Percentiles rank a stretch among this genome's conserved stretches.
Conservation (phyloP, 2,888 invertebrate species). For the Leptinotarsa juncta region DNA sequence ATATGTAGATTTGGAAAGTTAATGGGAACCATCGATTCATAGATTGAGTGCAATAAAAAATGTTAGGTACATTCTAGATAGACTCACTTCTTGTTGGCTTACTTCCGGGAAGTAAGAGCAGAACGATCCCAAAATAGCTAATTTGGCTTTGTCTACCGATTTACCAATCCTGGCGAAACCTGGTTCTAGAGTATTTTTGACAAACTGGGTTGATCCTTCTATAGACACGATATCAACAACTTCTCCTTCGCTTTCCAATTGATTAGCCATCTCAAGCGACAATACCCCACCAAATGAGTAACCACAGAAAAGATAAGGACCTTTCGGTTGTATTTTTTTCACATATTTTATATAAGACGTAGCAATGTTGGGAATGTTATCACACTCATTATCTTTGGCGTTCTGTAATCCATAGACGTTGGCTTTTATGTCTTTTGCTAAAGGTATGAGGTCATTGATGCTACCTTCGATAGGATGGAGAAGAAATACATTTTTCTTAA, state of each 20-base stretch:
- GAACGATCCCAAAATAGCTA: conserved; percentile 33
- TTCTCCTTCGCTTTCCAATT: conserved; percentile 43
- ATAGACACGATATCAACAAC: conserved; percentile 37
- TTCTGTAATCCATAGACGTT: conserved; percentile 45
- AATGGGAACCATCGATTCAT: too few relatives aligned
- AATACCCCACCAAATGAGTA: conserved; percentile 46
- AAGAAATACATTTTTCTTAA: conserved; percentile 40
- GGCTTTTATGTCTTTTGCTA: conserved; percentile 42
- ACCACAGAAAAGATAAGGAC: conserved; percentile 47
- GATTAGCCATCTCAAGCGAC: conserved; percentile 43
- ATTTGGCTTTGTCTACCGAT: conserved; percentile 26
- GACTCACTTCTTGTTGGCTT: conserved; percentile 35
- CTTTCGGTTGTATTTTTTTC: conserved; percentile 37
- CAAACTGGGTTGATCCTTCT: conserved; percentile 43
- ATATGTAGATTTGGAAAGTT: too few relatives aligned
- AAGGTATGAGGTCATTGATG: conserved; percentile 33
- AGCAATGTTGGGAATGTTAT: conserved; percentile 37
- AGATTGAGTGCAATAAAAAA: not conserved
- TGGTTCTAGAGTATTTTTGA: conserved; percentile 32
- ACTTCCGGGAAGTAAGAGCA: conserved; percentile 30
- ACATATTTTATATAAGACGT: conserved; percentile 34
- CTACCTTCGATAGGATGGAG: conserved; percentile 48
- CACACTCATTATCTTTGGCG: conserved; percentile 30
- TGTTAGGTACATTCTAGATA: not conserved
- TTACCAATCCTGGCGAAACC: conserved; percentile 25